Evolutionary conservation across 1,140 invertebrate genomes (phyloP), one percentile per base, ranked within the genome.

Genomic region (Drosophila subpulchrella): DNA sequence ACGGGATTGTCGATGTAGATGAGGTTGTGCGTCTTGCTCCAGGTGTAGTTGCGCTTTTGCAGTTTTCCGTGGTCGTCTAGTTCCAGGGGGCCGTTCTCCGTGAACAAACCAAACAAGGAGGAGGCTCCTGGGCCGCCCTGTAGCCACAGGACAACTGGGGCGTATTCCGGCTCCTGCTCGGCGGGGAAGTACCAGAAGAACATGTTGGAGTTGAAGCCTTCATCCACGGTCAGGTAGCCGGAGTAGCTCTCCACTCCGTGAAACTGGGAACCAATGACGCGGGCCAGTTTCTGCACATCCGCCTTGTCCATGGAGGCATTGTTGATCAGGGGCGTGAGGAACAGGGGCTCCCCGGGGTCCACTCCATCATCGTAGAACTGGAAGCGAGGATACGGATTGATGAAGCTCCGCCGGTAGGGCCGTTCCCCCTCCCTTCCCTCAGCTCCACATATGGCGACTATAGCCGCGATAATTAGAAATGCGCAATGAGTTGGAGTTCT

Each of bases 151-250:
- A 97, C 93, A 68, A 97, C 94, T 1, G 97, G 97, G 3, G 95
- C 95, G 56, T 81, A 81, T 1, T 92, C 80, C 1, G 92, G 72
- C 34, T 92, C 86, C 8, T 92, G 84, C 50, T 94, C 91, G 0
- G 96, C 95, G 1, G 96, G 97, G 89, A 97, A 98, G 80, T 97
- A 98, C 97, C 97, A 98, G 92, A 97, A 97, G 93, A 97, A 98
- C 72, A 97, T 94, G 86, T 97, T 97, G 0, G 96, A 96, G 77
- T 97, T 95, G 85, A 94, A 96, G 42, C 94, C 85, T 74, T 95
- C 94, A 79, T 97, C 96, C 4, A 97, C 96, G 0, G 96, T 97
- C 8, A 97, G 92, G 77, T 94, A 96, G 1, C 96, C 96, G 93
- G 91, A 38, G 66, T 92, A 92, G 56, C 91, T 92, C 46, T 91